These are phyloP conservation scores for Enoplosus armatus DNA, from an alignment of 2,797 vertebrate genomes.

Conservation along the genomic window DNA sequence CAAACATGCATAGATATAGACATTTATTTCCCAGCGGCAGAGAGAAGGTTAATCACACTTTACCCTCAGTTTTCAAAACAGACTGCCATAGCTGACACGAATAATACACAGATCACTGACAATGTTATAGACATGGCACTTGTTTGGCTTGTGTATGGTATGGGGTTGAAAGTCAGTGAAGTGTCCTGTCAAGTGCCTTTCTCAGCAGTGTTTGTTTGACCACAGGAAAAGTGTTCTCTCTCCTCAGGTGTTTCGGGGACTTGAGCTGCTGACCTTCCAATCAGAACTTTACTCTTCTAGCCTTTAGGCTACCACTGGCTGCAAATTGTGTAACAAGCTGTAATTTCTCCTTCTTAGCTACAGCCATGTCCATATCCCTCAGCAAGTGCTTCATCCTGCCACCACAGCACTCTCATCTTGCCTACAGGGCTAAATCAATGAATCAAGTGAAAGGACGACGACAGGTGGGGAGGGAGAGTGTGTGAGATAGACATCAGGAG, in stretches of 20 bases:
- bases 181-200: conserved; percentile 28
- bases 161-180: conserved; percentile 25
- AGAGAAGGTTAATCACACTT: neutral
- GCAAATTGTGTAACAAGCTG: conserved; percentile 70
- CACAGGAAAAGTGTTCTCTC: conserved; percentile 30
- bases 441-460: conserved; percentile 69
- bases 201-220: conserved; percentile 29
- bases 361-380: conserved; percentile 66
- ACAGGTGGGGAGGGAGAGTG: conserved; percentile 32
- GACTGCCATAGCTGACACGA: neutral
- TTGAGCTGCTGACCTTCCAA: conserved; percentile 44
- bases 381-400: conserved; percentile 58
- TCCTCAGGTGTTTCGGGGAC: conserved; percentile 28
- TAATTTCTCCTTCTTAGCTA: conserved; percentile 66
- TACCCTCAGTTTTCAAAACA: neutral
- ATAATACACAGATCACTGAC: neutral
- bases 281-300: conserved; percentile 36
- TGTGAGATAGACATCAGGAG: conserved; percentile 53
- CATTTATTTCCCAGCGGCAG: neutral
- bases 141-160: neutral
- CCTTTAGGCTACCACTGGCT: conserved; percentile 47
- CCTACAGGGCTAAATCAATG: conserved; percentile 75
- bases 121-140: neutral
- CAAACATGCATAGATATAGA: neutral
- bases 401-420: conserved; percentile 57